Evolutionary conservation across 2,113 vertebrate species (phyloP), one percentile per base, ranked within the genome.

Genomic region (Neodon shergylaensis): DNA sequence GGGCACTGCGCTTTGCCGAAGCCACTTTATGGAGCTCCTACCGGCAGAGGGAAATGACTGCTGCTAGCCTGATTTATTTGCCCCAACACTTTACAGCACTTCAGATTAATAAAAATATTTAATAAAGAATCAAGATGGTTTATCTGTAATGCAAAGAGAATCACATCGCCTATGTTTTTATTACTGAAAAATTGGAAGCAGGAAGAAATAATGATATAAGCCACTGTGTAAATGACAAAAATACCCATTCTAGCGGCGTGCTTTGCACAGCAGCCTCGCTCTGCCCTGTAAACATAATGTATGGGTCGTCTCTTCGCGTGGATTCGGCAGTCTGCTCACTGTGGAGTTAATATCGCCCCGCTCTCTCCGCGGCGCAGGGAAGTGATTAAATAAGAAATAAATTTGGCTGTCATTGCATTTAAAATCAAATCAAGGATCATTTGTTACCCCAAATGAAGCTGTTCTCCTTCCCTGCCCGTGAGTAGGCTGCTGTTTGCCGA

Each of bases 401-500:
- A 98, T 98, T 97, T 54, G 98, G 98, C 98, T 98, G 98, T 98
- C 98, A 96, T 95, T 98, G 98, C 98, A 98, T 98, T 98, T 98
- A 98, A 98, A 98, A 98, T 98, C 98, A 98, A 98, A 98, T 99
- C 98, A 98, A 98, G 98, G 98, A 96, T 98, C 98, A 97, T 98
- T 98, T 98, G 98, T 98, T 98, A 98, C 98, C 98, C 98, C 98
- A 98, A 98, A 98, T 97, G 98, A 98, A 98, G 97, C 98, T 78
- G 98, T 94, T 97, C 98, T 96, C 98, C 98, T 96, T 97, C 97
- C 95, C 97, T 94, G 98, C 98, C 98, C 84, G 13, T 97, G 95
- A 98, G 98, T 3, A 97, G 98, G 97, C 98, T 95, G 98, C 98
- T 96, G 98, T 98, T 98, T 98, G 98, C 98, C 22, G 98, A 97